Evolutionary conservation across 2,113 vertebrate species (phyloP).

Genomic region (Pionites leucogaster): DNA sequence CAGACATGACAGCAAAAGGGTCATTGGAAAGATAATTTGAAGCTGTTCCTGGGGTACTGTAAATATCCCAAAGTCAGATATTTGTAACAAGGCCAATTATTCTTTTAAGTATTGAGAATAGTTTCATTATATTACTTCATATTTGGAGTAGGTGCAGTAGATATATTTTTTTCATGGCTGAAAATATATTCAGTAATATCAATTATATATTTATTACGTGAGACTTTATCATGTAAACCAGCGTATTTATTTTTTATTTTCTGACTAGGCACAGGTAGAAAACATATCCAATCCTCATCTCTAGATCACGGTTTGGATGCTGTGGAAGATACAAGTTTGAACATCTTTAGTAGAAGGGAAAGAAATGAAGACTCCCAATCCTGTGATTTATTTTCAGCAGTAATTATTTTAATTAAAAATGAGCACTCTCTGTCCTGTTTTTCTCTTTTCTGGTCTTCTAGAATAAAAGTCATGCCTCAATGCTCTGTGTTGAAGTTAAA

Average conservation of each 20-base stretch:
- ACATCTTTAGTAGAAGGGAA: neutral
- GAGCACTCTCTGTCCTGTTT: neutral
- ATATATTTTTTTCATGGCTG: neutral
- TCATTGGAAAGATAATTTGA: neutral
- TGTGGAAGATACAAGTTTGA: neutral
- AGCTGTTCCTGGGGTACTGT: neutral
- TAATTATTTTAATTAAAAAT: neutral
- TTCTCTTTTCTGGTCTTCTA: neutral
- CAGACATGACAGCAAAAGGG: neutral
- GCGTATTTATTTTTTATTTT: neutral
- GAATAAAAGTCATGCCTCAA: neutral
- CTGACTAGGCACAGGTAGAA: neutral
- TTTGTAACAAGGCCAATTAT: neutral
- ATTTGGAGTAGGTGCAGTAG: neutral
- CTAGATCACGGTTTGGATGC: neutral
- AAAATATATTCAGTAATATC: neutral
- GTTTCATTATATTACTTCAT: neutral
- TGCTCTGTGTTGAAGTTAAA: neutral
- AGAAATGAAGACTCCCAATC: neutral
- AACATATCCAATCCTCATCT: neutral
- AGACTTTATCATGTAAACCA: neutral
- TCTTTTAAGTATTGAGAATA: neutral
- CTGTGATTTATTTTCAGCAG: neutral
- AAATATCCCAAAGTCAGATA: neutral
- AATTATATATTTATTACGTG: neutral